Percentiles rank a stretch among this genome's conserved stretches.
These are phyloP conservation scores for Metaphire vulgaris DNA, from an alignment of 1,140 invertebrate species.

Conservation along the genomic window DNA sequence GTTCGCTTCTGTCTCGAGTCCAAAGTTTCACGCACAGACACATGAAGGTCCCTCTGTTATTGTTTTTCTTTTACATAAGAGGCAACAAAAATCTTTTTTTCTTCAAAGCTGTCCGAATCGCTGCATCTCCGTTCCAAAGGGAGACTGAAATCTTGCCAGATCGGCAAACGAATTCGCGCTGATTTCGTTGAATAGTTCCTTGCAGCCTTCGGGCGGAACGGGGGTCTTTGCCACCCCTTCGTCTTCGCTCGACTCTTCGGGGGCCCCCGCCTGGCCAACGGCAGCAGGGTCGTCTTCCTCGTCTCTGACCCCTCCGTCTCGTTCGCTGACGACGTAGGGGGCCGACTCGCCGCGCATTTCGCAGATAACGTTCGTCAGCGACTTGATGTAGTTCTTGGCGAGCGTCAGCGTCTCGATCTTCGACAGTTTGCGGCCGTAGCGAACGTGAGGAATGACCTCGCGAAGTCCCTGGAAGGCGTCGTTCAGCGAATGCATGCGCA, in stretches of 20 bases:
- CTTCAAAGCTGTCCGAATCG: no score
- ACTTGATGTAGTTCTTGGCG: conserved; percentile 60
- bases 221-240: neutral
- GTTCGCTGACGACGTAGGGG: conserved; percentile 54
- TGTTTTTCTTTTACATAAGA: no score
- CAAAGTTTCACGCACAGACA: no score
- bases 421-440: conserved; percentile 58
- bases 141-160: no score
- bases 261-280: no score
- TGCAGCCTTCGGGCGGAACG: neutral
- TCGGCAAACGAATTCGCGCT: neutral
- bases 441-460: conserved; percentile 78
- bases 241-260: neutral
- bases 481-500: conserved; percentile 80
- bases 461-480: conserved; percentile 79
- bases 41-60: no score
- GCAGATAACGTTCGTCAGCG: conserved; percentile 77
- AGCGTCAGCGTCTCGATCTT: conserved; percentile 18
- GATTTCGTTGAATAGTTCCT: neutral
- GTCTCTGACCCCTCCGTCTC: neutral
- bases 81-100: no score
- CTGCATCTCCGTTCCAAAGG: no score
- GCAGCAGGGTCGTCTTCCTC: neutral
- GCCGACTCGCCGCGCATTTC: conserved; percentile 66
- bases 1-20: no score